Base-by-base conservation (phyloP, 2,888 invertebrate genomes). In the Pyralis farinalis region DNA sequence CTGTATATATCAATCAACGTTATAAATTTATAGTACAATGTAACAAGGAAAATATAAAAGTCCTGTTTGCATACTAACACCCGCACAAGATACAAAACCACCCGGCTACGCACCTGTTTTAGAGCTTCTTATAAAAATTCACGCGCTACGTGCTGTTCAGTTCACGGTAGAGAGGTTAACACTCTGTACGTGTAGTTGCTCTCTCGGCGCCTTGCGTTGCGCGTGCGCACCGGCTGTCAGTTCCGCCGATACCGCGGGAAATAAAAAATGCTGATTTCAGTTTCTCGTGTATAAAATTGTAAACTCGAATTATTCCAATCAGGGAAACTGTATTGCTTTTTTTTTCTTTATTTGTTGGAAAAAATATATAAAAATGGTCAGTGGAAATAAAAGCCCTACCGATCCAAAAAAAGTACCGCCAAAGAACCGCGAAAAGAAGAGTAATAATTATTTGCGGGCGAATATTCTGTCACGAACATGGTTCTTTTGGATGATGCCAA, bases 401-500 rank as follows among this genome's bases (percentile, higher is more conserved):
- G 82, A 87, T 56, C 75, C 72, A 3, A 74, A 76, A 60, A 88
- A 88, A 71, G 72, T 84, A 57, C 82, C 83, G 41, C 85, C 86
- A 8, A 78, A 83, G 58, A 73, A 83, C 52, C 83, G 88, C 53
- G 84, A 81, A 55, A 87, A 88, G 66, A 88, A 88, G 54, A 78
- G 69, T 22, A 88, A 88, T 46, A 88, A 87, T 52, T 88, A 86
- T 45, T 65, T 66, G 43, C 68, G 88, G 47, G 88, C 89, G 3
- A 88, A 86, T 51, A 44, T 75, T 40, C 44, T 90, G 16, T 81
- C 89, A 7, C 77, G 76, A 56, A 55, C 80, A 77, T 87, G 89
- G 87, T 90, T 90, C 62, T 49, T 80, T 51, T 90, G 90, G 90
- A 89, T 89, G 86, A 82, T 90, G 82, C 90, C 90, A 21, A 89